Base-by-base conservation (phyloP, 2,888 invertebrate species). In the Leptothorax acervorum region DNA sequence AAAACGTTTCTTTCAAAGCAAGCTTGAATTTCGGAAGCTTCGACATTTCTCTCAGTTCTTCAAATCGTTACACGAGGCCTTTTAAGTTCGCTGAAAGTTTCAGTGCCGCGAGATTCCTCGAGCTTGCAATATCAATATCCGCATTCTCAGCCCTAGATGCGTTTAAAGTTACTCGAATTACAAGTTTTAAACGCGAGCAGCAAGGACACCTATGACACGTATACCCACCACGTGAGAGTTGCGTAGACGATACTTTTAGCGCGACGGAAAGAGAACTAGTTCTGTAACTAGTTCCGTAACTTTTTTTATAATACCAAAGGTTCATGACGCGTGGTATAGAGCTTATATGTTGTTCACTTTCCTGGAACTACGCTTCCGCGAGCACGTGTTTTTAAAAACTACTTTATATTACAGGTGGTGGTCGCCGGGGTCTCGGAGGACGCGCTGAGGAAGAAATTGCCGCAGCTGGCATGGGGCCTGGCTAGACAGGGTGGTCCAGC, bases 401-500 rank as follows among this genome's bases (percentile, higher is more conserved):
- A 23, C 12, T n/a, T 65, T 35, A 31, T 63, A 31, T 62, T 18
- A 6, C 62, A 93, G 93, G 91, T 94, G 4, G 91, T 93, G 11
- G 87, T 94, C 4, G 91, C 92, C 31, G 94, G 94, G 15, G 94
- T 94, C 15, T 91, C 92, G 57, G 93, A 93, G 75, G 93, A 95
- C 78, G 93, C 94, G 42, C 88, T 96, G 55, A 94, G 93, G 79
- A 91, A 94, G 57, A 94, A 95, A 81, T 91, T 95, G 18, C 93
- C 95, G 2, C 94, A 95, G 84, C 90, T 96, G 35, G 94, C 95
- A 2, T 93, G 95, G 88, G 95, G 95, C 68, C 90, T 96, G 18
- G 95, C 95, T 48, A 95, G 95, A 87, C 95, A 95, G 86, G 95
- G 95, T 62, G 95, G 95, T 9, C 95, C 96, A 5, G 93, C 94